Base-by-base conservation (phyloP, 2,113 vertebrate genomes). In the Neolamprologus toae region DNA sequence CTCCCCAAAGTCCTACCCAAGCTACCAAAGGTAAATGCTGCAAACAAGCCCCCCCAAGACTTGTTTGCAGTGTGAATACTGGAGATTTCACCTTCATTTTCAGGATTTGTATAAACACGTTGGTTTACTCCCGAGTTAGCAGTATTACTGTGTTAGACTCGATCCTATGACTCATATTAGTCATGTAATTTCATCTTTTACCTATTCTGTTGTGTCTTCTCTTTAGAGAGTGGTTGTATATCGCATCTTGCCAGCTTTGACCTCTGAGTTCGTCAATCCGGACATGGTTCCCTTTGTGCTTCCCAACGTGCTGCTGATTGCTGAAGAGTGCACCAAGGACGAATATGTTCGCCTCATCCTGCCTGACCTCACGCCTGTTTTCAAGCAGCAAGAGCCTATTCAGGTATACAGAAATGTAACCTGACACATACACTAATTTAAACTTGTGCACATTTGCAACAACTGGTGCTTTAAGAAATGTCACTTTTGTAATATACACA, bases 211-310 rank as follows among this genome's bases (percentile, higher is more conserved):
- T 55, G 10, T 19, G 4, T 47, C 59, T 40, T 84, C 12, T 94
- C 93, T 42, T 37, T 87, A 99, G 99, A 97, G 98, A 84, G 99
- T 99, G 89, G 96, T 99, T 91, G 96, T 99, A 66, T 97, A 99
- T 85, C 97, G 98, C 55, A 98, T 99, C 96, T 95, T 99, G 82
- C 98, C 99, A 5, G 97, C 95, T 19, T 95, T 99, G 95, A 98
- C 97, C 40, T 98, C 98, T 0, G 99, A 99, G 92, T 99, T 99
- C 88, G 96, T 99, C 89, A 99, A 99, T 92, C 98, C 98, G 19
- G 98, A 99, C 90, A 99, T 99, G 99, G 99, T 99, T 86, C 99
- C 99, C 54, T 99, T 99, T 81, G 97, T 99, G 88, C 95, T 99
- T 86, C 99, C 98, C 83, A 99, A 99, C 1, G 98, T 99, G 93